Base-by-base conservation (phyloP, 2,113 vertebrate species). In the Alectura lathami region DNA sequence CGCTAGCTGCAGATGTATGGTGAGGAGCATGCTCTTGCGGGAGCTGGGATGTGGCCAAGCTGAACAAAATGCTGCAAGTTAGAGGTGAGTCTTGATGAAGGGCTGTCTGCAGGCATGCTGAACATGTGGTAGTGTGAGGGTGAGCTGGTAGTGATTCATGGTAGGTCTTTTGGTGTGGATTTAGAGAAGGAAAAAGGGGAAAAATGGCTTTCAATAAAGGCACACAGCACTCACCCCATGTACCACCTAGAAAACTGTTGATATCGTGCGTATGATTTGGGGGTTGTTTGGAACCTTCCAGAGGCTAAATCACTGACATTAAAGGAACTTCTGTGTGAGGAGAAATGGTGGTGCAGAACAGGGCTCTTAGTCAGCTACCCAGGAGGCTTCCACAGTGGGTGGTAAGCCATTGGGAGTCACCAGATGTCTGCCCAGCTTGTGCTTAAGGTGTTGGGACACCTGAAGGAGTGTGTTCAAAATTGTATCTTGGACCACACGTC, bases 21-120 rank as follows among this genome's bases (percentile, higher is more conserved):
- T 5, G 54, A 66, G 45, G 72, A 80, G 42, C 5, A 0, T 29
- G 6, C n/a, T 45, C 59, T 24, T 2, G 0, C 0, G 0, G 75
- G 42, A 86, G 10, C 26, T 72, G 68, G 45, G 38, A 22, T 9
- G 17, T 0, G 1, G 54, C 73, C 63, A 47, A n/a, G 48, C 0
- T 0, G 43, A 87, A 84, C 5, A 38, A 73, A 27, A 23, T 4
- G 50, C 34, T 76, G 40, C 0, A 0, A 22, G 16, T 62, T 56
- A 80, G 74, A 51, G 24, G n/a, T 66, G 82, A 88, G 29, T 20
- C 86, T 84, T 75, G 20, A 56, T 75, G 13, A 88, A 48, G 54
- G n/a, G 45, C 17, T 67, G 79, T 51, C 79, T 86, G 50, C 63
- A 66, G 83, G 47, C 59, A 3, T 47, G 50, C 62, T 64, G 57